phyloP scores from a whole-genome alignment of 2,113 vertebrate species.

The Oreochromis spilurus region DNA sequence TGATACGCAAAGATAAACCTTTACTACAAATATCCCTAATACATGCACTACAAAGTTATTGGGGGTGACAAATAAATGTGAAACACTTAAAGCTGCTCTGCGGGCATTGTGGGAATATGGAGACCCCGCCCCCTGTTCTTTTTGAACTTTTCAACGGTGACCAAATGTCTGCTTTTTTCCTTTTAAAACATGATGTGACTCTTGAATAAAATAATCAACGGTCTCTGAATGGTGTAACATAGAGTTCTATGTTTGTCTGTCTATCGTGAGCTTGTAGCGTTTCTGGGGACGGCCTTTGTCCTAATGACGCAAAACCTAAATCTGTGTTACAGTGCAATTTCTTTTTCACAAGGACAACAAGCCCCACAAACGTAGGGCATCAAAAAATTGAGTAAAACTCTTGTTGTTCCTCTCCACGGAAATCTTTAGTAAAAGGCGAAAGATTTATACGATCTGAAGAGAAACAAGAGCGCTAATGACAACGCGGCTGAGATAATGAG shows the following conservation, averaged over 20 bases:
- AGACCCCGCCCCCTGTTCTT: background rate
- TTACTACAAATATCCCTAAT: background rate
- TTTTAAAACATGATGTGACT: background rate
- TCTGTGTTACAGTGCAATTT: accelerated
- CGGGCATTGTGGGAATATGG: background rate
- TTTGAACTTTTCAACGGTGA: background rate
- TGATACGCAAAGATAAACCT: background rate
- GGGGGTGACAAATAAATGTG: background rate
- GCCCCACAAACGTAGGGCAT: background rate
- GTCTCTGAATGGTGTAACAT: background rate
- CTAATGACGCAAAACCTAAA: accelerated
- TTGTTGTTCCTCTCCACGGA: constrained; percentile 50
- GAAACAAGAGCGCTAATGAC: background rate
- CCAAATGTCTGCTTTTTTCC: background rate
- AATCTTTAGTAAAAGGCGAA: constrained; percentile 65
- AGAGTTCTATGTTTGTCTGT: background rate
- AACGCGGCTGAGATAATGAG: accelerated
- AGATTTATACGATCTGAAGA: constrained; percentile 43
- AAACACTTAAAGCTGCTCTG: background rate
- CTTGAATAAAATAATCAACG: background rate
- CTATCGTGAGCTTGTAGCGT: background rate
- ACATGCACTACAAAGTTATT: background rate
- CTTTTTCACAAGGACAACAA: accelerated
- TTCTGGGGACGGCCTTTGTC: accelerated
- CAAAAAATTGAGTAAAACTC: constrained; percentile 44